A percentile compares a stretch with the other conserved stretches of the same genome.
phyloP scores from a whole-genome alignment of 2,113 vertebrate species.

The Oreamnos americanus region DNA sequence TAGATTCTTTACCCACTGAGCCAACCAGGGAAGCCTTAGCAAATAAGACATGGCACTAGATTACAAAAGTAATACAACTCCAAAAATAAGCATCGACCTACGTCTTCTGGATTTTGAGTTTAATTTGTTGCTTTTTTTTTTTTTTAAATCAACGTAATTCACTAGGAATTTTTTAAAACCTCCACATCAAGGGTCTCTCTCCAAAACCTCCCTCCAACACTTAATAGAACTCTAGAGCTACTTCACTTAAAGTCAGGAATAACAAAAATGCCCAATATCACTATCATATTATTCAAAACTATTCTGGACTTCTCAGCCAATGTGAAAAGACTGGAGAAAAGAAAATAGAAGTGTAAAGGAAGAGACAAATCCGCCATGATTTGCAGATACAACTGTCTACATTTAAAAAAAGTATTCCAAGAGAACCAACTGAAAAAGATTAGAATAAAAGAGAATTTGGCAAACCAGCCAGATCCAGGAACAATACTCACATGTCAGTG shows the following conservation, averaged over 20 bases:
- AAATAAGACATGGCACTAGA: conserved; percentile 5
- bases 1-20: background rate
- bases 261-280: background rate
- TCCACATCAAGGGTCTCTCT: background rate
- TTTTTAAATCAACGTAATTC: background rate
- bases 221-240: background rate
- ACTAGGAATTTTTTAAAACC: conserved; percentile 4
- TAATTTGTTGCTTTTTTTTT: background rate
- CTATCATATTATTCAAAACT: background rate
- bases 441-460: conserved; percentile 19
- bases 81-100: background rate
- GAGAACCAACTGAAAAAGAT: background rate
- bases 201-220: background rate
- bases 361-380: background rate
- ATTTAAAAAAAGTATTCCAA: background rate
- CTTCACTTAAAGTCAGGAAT: background rate
- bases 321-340: background rate
- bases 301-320: background rate
- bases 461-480: background rate
- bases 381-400: background rate
- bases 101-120: background rate
- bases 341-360: background rate
- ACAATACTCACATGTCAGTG: background rate
- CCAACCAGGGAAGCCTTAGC: background rate
- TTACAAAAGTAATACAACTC: background rate